Conservation (phyloP, 2,113 vertebrate species). For the Acrocephalus kingi region DNA sequence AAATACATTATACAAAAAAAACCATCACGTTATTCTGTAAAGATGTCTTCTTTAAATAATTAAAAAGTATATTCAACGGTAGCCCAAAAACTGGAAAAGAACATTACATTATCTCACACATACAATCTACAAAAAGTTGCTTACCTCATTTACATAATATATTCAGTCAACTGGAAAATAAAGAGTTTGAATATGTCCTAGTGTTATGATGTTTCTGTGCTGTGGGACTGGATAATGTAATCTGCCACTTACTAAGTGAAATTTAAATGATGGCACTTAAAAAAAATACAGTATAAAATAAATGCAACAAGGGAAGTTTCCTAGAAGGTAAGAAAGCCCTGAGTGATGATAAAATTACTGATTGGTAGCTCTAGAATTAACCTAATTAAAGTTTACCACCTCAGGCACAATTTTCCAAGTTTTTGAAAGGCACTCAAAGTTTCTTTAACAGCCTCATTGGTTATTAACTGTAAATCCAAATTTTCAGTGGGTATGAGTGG, state of each 20-base stretch:
- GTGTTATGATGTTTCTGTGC: conserved; percentile 80
- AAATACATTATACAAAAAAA: conserved; percentile 88
- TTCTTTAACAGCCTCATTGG: conserved; percentile 73
- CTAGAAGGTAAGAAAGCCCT: conserved; percentile 82
- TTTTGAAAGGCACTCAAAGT: conserved; percentile 81
- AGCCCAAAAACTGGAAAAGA: conserved; percentile 86
- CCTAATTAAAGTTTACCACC: conserved; percentile 79
- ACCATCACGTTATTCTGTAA: conserved; percentile 84
- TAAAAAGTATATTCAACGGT: conserved; percentile 88
- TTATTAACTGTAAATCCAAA: conserved; percentile 72
- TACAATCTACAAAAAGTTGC: conserved; percentile 86
- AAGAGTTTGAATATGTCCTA: conserved; percentile 77
- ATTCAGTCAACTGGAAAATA: conserved; percentile 81
- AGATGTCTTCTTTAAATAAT: conserved; percentile 86
- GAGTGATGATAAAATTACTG: conserved; percentile 78
- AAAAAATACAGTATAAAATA: conserved; percentile 74
- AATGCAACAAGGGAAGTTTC: conserved; percentile 74
- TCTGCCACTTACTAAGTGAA: conserved; percentile 87
- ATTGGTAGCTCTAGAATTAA: conserved; percentile 79
- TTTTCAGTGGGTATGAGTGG: conserved; percentile 69
- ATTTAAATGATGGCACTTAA: conserved; percentile 84
- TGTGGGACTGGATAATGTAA: conserved; percentile 80
- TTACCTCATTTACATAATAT: conserved; percentile 86
- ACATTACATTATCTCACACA: conserved; percentile 87
- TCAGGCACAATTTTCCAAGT: conserved; percentile 78